Evolutionary conservation across 2,113 vertebrate genomes (phyloP), one percentile per base, ranked within the genome.

Genomic region (Taxidea taxus): DNA sequence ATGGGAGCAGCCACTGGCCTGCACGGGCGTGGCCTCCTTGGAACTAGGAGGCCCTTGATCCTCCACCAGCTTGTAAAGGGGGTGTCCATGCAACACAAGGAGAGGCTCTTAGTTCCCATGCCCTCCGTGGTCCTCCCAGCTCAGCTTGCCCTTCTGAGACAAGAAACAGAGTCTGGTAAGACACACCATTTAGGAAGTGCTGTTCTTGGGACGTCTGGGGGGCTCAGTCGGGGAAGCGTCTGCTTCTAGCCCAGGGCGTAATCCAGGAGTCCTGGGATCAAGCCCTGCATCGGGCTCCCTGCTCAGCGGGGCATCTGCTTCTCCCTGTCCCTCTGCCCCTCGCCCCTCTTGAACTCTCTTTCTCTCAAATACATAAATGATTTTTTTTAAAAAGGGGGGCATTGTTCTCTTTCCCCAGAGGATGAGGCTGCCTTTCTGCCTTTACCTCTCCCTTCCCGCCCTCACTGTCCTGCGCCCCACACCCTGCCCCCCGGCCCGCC

Each of bases 131-230:
- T 20, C 34, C 34, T 10, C 60, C 34, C 7, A 77, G 74, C n/a
- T 4, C 10, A 27, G 20, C 3, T 34, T 34, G 8, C 31, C 44
- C 95, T 86, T 68, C 56, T 16, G 18, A 42, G 70, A 70, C 60
- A 21, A 0, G 3, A 27, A 23, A 47, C 2, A 11, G 15, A 42
- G n/a, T 25, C 56, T 21, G 1, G 18, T 3, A 27, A 37, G 49
- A 25, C 21, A n/a, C 0, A 25, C 21, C 4, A 23, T 2, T 37
- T 18, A 3, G 2, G 31, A 37, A 37, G 39, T 16, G 1, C 6
- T 23, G 64, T 13, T 56, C 60, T 62, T 4, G 0, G 60, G 27
- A 29, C 11, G 4, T 29, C 60, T 29, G 60, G 60, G 60, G 1
- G 60, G 27, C 4, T 62, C 60, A 62, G 60, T 13, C 0, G 2